Conservation (phyloP, 2,797 vertebrate species). For the Sebastes kiyomatsui region DNA sequence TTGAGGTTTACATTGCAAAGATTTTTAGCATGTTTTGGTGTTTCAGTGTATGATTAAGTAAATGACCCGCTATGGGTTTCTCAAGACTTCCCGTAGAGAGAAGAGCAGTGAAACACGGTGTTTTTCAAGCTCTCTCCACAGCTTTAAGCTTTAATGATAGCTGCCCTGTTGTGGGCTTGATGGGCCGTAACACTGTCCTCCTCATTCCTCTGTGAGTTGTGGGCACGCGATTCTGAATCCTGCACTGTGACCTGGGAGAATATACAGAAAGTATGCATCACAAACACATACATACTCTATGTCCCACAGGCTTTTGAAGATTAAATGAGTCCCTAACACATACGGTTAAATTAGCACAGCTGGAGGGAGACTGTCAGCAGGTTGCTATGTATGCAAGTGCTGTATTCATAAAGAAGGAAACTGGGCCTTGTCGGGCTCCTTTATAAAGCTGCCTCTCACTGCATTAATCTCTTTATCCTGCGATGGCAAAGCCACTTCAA, state of each 20-base stretch:
- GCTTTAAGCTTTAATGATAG: conserved; percentile 41
- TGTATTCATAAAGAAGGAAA: conserved; percentile 41
- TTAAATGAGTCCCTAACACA: conserved; percentile 62
- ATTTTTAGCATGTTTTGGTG: not conserved
- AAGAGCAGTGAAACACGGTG: not conserved
- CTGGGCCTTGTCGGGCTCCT: conserved; percentile 6
- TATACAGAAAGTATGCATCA: conserved; percentile 4
- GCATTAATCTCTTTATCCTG: conserved; percentile 57
- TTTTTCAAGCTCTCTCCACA: conserved; percentile 13
- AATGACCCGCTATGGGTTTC: not conserved
- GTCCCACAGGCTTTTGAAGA: conserved; percentile 52
- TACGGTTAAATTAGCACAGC: conserved; percentile 67
- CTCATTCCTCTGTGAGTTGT: conserved; percentile 30
- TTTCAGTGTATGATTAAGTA: conserved; percentile 1
- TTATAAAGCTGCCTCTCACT: conserved; percentile 37
- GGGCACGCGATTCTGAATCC: conserved; percentile 13
- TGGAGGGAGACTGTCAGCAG: conserved; percentile 42
- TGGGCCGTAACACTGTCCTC: conserved; percentile 39
- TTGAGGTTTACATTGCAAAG: not conserved
- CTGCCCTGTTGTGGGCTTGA: conserved; percentile 46
- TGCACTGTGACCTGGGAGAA: conserved; percentile 19
- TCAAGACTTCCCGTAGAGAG: not conserved
- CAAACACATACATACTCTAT: conserved; percentile 3
- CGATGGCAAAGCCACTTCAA: conserved; percentile 57
- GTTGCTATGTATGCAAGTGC: conserved; percentile 38